Base-by-base conservation (phyloP, 2,888 invertebrate species). In the Thelaira solivaga region DNA sequence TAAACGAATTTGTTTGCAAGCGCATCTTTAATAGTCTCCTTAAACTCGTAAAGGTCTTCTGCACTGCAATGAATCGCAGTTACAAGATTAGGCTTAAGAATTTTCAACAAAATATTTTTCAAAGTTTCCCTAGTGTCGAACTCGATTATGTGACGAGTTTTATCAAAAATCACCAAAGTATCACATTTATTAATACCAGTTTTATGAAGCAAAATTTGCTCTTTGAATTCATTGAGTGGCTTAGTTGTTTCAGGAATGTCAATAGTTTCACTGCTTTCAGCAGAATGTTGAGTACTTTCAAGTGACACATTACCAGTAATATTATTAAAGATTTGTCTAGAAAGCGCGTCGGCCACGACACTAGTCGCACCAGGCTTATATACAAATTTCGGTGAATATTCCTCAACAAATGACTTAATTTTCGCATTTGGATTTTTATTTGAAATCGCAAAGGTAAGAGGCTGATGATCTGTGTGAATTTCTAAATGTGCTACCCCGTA, bases 11-110 rank as follows among this genome's bases (percentile, higher is more conserved):
- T 75, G 10, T 16, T 39, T 39, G n/a, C n/a, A n/a, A n/a, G n/a
- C n/a, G n/a, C n/a, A 24, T 8, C 1, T 10, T 53, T 49, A 11
- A 71, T 36, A 4, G 31, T 69, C 22, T 53, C 49, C 47, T 71
- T 76, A 11, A 74, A 26, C 8, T 75, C 57, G 18, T 62, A 49
- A 16, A 71, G 29, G 11, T 45, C 53, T 29, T 73, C 69, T 3
- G 43, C 29, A 5, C 39, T 51, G 36, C 80, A 77, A 24, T 68
- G 45, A 16, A 80, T 75, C 8, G 16, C 76, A n/a, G 73, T 69
- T 2, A 72, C 73, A 0, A 74, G 39, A n/a, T 67, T 64, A 11
- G 71, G 67, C 51, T 31, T 24, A 20, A 76, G 29, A 51, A 41
- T 76, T 55, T 80, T 76, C 67, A 61, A 76, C 0, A 77, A 4